These are phyloP conservation scores for Bergia sp. DNA, from an alignment of 92 coral and sea anemone species.

Conservation along the genomic window DNA sequence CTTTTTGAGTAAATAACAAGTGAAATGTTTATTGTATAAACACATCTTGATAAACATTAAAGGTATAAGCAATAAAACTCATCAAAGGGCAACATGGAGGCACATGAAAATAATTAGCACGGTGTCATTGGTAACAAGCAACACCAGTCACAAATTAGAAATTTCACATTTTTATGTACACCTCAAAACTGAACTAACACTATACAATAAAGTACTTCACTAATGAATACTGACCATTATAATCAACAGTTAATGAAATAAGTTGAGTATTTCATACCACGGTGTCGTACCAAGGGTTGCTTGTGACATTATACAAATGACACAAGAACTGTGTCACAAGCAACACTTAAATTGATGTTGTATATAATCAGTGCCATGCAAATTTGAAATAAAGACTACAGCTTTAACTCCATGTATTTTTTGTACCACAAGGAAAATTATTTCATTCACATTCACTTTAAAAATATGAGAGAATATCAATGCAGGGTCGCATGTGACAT, in stretches of 20 bases:
- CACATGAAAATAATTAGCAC: background rate
- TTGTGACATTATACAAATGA: background rate
- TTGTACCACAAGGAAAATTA: background rate
- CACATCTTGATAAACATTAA: background rate
- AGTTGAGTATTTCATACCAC: background rate
- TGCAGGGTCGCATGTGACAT: background rate
- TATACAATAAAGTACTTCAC: background rate
- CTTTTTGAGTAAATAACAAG: background rate
- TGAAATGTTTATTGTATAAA: background rate
- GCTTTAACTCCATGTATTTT: background rate
- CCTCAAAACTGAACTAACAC: background rate
- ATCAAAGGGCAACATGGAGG: background rate
- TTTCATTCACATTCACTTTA: background rate
- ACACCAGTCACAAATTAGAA: background rate
- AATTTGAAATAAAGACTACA: background rate
- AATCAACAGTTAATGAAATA: background rate
- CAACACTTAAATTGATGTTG: background rate
- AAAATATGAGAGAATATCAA: background rate
- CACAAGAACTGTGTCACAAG: background rate
- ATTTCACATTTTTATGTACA: background rate
- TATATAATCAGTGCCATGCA: background rate
- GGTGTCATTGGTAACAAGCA: background rate
- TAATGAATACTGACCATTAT: background rate
- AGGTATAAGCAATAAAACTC: background rate
- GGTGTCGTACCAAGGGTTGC: background rate